A percentile compares a stretch with the other conserved stretches of the same genome.
These are phyloP conservation scores for Antheraea assamensis DNA, from an alignment of 2,888 invertebrate genomes.

Conservation along the genomic window DNA sequence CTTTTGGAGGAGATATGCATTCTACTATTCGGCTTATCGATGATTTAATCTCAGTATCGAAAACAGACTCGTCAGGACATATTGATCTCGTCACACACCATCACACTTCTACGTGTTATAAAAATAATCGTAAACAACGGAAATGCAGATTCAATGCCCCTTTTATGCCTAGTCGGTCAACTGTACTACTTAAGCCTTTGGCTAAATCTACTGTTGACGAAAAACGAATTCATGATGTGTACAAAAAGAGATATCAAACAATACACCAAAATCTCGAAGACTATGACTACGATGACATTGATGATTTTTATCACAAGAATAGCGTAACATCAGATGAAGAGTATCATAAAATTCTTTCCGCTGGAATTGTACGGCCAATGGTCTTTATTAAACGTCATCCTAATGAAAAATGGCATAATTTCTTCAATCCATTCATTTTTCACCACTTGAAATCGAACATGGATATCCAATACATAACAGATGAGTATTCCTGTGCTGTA, in stretches of 20 bases:
- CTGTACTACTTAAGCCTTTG: slow-evolving; percentile 42
- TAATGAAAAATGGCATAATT: slow-evolving; percentile 54
- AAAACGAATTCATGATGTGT: slow-evolving; percentile 31
- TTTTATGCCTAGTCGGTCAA: slow-evolving; percentile 40
- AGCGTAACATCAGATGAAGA: slow-evolving; percentile 40
- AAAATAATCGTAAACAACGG: slow-evolving; percentile 37
- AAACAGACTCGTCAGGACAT: too few species aligned
- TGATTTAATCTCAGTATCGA: slow-evolving; percentile 40
- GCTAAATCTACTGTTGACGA: slow-evolving; percentile 36
- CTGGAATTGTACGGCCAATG: slow-evolving; percentile 49
- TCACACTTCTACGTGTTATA: slow-evolving; percentile 45
- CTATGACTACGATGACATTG: slow-evolving; percentile 39
- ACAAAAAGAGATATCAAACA: slow-evolving; percentile 32
- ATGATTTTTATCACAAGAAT: slow-evolving; percentile 41
- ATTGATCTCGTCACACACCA: slow-evolving; percentile 45
- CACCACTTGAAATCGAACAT: slow-evolving; percentile 48
- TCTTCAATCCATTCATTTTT: slow-evolving; percentile 57
- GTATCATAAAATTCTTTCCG: slow-evolving; percentile 39
- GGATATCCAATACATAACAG: slow-evolving; percentile 55
- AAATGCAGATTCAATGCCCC: slow-evolving; percentile 47
- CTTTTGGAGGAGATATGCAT: too few species aligned
- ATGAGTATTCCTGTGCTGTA: slow-evolving; percentile 58
- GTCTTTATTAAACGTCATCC: slow-evolving; percentile 44
- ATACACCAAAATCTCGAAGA: slow-evolving; percentile 41
- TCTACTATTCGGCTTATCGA: slow-evolving; percentile 36